These are phyloP conservation scores for Acleris emargana DNA, from an alignment of 2,888 invertebrate genomes.

Conservation along the genomic window DNA sequence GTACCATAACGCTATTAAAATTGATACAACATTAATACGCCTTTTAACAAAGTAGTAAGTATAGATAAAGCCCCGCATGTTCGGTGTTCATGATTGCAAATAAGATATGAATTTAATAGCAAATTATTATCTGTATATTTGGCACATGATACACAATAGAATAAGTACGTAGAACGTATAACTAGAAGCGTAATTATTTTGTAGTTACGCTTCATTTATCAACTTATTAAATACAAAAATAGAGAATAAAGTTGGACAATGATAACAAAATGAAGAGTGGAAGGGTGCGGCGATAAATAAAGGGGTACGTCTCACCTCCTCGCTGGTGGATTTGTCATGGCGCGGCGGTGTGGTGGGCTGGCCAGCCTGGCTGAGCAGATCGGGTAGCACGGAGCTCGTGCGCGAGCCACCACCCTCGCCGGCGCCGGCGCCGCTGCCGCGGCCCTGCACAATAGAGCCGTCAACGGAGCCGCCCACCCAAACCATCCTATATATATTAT, in stretches of 20 bases:
- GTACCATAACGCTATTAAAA: neutral
- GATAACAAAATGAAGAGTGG: neutral
- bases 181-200: too few species aligned
- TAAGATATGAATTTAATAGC: slow-evolving; percentile 7
- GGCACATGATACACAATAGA: slow-evolving; percentile 1
- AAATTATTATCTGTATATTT: slow-evolving; percentile 3
- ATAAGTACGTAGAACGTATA: too few species aligned
- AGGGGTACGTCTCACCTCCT: slow-evolving; percentile 90
- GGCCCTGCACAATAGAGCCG: slow-evolving; percentile 57
- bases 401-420: slow-evolving; percentile 87
- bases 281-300: slow-evolving; percentile 2
- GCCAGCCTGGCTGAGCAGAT: slow-evolving; percentile 95
- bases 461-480: neutral
- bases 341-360: slow-evolving; percentile 93
- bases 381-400: slow-evolving; percentile 96
- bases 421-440: slow-evolving; percentile 73
- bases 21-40: neutral
- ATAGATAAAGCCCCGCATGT: slow-evolving; percentile 24
- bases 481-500: neutral
- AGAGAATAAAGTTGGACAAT: neutral
- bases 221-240: neutral
- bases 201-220: too few species aligned
- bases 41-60: slow-evolving; percentile 7
- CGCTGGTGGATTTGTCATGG: slow-evolving; percentile 96
- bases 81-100: slow-evolving; percentile 13